These are phyloP conservation scores for Heliothis subflexa DNA, from an alignment of 1,140 invertebrate genomes.

Conservation along the genomic window DNA sequence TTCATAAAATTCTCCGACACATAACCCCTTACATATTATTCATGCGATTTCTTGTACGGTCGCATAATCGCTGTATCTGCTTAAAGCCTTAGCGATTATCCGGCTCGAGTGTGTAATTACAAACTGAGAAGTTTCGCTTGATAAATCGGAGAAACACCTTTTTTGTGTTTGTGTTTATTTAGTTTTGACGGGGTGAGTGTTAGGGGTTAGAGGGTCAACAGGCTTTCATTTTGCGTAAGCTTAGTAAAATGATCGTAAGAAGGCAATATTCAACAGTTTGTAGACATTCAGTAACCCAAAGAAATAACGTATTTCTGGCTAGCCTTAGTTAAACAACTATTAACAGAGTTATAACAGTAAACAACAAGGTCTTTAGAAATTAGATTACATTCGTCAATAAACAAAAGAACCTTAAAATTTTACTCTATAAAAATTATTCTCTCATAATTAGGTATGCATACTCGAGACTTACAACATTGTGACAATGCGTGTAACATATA, in stretches of 20 bases:
- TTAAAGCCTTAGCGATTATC: constrained; percentile 11
- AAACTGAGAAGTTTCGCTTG: constrained; percentile 17
- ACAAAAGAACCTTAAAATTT: too few relatives aligned
- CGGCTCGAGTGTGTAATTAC: constrained; percentile 25
- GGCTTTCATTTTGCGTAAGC: background rate
- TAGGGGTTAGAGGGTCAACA: background rate
- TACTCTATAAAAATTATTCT: too few relatives aligned
- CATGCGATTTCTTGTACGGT: constrained; percentile 21
- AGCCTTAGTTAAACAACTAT: too few relatives aligned
- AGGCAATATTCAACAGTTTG: background rate
- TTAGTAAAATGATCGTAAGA: too few relatives aligned
- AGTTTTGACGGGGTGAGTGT: background rate
- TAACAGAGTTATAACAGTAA: too few relatives aligned
- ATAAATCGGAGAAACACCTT: constrained; percentile 29
- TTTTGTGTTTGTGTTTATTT: constrained; percentile 25
- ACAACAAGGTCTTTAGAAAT: too few relatives aligned
- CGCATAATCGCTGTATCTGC: constrained; percentile 22
- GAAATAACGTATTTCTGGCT: too few relatives aligned
- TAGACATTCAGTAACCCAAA: too few relatives aligned
- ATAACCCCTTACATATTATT: constrained; percentile 15
- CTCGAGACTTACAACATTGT: too few relatives aligned
- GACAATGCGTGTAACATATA: too few relatives aligned
- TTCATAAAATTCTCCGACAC: constrained; percentile 18
- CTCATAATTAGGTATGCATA: too few relatives aligned
- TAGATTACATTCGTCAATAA: too few relatives aligned